Percentiles rank a stretch among this genome's conserved stretches.
These are phyloP conservation scores for Tetranychus urticae DNA, from an alignment of 1,140 invertebrate species.

Conservation along the genomic window DNA sequence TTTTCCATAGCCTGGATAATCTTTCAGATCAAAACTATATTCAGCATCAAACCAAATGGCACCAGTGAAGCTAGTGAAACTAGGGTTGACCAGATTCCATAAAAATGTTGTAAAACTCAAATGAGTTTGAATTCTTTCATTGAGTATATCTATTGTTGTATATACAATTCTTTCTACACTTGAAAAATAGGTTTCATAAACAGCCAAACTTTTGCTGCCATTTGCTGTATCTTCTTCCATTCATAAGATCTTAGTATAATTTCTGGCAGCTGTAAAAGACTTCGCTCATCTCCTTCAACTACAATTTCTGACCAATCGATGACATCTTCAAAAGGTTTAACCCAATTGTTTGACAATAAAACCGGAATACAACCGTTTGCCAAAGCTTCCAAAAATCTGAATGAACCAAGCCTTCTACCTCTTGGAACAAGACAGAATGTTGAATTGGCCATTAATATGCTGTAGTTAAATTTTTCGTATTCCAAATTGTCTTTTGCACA, in stretches of 20 bases:
- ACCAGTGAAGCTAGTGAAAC: neutral
- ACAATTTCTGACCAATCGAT: conserved; percentile 90
- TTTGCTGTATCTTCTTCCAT: conserved; percentile 47
- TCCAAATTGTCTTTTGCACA: conserved; percentile 88
- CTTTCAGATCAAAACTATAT: neutral
- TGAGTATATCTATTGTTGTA: conserved; percentile 43
- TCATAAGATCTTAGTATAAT: conserved; percentile 62
- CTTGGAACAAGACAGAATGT: conserved; percentile 95
- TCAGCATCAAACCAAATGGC: neutral
- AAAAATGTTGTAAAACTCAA: conserved; percentile 1
- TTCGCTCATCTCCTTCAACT: conserved; percentile 76
- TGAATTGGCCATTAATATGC: conserved; percentile 74
- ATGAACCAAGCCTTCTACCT: conserved; percentile 84
- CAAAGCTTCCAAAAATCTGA: conserved; percentile 75
- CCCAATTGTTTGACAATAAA: conserved; percentile 85
- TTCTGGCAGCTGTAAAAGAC: conserved; percentile 66
- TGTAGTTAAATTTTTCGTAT: conserved; percentile 97
- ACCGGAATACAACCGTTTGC: conserved; percentile 92
- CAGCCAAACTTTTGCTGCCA: conserved; percentile 53
- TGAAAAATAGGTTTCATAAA: conserved; percentile 90
- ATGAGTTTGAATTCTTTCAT: conserved; percentile 7
- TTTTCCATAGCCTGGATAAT: conserved; percentile 1
- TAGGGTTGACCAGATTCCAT: conserved; percentile 2
- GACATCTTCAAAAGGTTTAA: conserved; percentile 84
- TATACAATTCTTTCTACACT: conserved; percentile 90